Evolutionary conservation across 2,888 invertebrate genomes (phyloP), one percentile per base, ranked within the genome.

Genomic region (Pollenia angustigena): DNA sequence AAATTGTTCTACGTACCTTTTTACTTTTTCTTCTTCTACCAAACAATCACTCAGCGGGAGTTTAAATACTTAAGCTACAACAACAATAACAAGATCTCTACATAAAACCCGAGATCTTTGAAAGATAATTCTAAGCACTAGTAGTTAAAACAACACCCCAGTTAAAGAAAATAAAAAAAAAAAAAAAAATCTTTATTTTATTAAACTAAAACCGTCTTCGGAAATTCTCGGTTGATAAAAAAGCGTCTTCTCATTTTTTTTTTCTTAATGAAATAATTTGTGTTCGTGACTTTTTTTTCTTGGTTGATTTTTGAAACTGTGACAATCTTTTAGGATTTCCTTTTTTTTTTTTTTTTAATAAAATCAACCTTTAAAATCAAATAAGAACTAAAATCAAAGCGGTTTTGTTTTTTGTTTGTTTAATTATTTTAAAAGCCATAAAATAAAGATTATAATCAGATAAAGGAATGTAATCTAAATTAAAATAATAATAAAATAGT

Each of bases 381-480:
- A 69, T 40, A 18, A 48, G n/a, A 74, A 16, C 0, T 72, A 16
- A 46, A 60, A 48, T 74, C 32, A 11, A 76, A 75, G 50, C 62
- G 74, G 42, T 62, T 50, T 40, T 18, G n/a, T 1, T 32, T 32
- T 32, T 32, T 32, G 32, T 32, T 32, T 32, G 32, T 32, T 32
- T 4, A 12, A 4, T 40, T 62, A 6, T 48, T 32, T 48, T 11
- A 62, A 72, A 62, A 62, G 44, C 40, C 54, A 81, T 81, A 64
- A 81, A 81, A 64, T 72, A 64, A 40, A 72, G 80, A 81, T 81
- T 62, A 10, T 42, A 76, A 76, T 76, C 76, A 54, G 62, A 18
- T 52, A 12, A 46, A 58, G 32, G 32, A 32, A 40, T 44, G 10
- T 60, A 40, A 74, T 16, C 74, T 50, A 42, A 48, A 54, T n/a